Evolutionary conservation across 2,113 vertebrate species (phyloP), one percentile per base, ranked within the genome.

Genomic region (Brienomyrus brachyistius): DNA sequence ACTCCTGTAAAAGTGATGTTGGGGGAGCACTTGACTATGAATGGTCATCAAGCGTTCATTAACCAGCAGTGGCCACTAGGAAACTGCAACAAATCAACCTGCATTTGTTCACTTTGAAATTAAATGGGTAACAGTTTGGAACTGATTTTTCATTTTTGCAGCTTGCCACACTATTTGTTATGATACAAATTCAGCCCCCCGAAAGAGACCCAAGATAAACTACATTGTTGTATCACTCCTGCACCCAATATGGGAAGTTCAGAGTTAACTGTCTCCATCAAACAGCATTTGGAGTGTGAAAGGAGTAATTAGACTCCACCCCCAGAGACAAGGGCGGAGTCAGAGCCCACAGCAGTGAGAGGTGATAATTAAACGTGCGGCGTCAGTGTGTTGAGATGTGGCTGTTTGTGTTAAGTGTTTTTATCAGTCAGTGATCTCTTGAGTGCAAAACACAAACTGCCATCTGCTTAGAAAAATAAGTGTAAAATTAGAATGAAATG

Each of bases 41-140:
- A 94, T 95, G 94, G 93, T 95, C 94, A 94, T 88, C 90, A 92
- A 91, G 93, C 92, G 91, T 95, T 94, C 93, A 94, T 95, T 93
- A 94, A 91, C 92, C n/a, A 92, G 15, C 40, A 7, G 77, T 19
- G 35, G 35, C 70, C 70, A 77, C 5, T 40, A 15, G 5, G 4
- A 77, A 77, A 40, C 4, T 6, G 1, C 70, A 77, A 35, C 35
- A 77, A 35, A 77, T 77, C 8, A 7, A 43, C 40, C 35, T 43
- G 35, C 43, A 40, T 80, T 43, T 2, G 35, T 6, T 80, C 35
- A 40, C 35, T 40, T 43, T 80, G 31, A 27, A 9, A 52, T 11
- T 3, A 43, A 56, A 56, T 82, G 40, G 35, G 88, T 21, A 54
- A 56, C 88, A 43, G 48, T 27, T 13, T 50, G 2, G 50, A 40